phyloP scores from a whole-genome alignment of 2,113 vertebrate species.

The Nansenia antarctica region DNA sequence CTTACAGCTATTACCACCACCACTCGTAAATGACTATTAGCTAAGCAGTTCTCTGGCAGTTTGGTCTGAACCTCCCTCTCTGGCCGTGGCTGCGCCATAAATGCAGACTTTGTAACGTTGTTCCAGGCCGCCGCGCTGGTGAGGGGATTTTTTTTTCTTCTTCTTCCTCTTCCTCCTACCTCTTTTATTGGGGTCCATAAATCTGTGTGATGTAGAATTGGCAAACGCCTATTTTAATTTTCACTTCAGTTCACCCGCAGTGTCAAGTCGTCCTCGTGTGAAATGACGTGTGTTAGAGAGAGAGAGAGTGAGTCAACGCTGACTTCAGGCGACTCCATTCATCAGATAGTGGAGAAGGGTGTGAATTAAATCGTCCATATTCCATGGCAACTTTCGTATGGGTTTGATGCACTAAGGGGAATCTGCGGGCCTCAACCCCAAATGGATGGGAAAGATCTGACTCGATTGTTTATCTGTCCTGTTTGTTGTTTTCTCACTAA shows the following conservation, averaged over 20 bases:
- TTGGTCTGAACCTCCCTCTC: constrained; percentile 17
- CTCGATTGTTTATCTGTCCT: not conserved
- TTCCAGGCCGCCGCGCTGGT: constrained; percentile 48
- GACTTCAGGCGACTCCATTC: no score
- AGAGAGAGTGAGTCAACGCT: no score
- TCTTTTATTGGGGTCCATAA: constrained; percentile 66
- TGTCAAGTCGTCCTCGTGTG: constrained; percentile 35
- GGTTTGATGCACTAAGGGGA: no score
- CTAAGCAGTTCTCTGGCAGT: constrained; percentile 38
- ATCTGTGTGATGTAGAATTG: constrained; percentile 44
- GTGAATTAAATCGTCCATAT: no score
- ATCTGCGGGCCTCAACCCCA: no score
- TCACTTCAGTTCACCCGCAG: constrained; percentile 19
- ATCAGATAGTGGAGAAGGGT: no score
- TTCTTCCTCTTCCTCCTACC: not conserved
- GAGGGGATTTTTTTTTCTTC: not conserved
- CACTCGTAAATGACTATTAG: constrained; percentile 52
- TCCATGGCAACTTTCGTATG: no score
- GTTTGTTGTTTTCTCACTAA: not conserved
- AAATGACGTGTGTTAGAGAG: constrained; percentile 34
- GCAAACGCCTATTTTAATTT: constrained; percentile 53
- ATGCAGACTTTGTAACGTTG: constrained; percentile 54
- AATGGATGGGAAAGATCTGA: no score
- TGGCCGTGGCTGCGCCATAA: constrained; percentile 34
- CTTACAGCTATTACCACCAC: constrained; percentile 8